Percentiles rank a stretch among this genome's conserved stretches.
phyloP scores from a whole-genome alignment of 2,888 invertebrate species.

The Sminthurides aquaticus region DNA sequence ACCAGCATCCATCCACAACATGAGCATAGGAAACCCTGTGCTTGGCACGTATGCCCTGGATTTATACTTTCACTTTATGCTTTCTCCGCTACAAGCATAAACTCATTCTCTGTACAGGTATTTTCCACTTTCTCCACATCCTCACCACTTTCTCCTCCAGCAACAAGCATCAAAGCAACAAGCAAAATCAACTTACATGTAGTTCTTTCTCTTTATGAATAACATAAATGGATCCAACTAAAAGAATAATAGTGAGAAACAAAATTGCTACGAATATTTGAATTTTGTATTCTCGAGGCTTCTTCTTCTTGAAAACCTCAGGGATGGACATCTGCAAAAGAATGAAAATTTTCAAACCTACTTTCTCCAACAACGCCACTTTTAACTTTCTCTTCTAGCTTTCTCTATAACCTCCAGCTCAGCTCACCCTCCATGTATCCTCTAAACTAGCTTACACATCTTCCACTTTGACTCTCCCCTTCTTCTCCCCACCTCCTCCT shows the following conservation, averaged over 20 bases:
- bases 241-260: conserved; percentile 70
- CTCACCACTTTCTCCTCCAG: no score
- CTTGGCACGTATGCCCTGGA: no score
- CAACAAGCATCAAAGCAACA: no score
- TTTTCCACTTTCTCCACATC: not conserved
- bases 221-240: conserved; percentile 75
- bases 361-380: not conserved
- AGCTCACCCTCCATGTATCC: not conserved
- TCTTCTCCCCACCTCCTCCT: not conserved
- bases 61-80: no score
- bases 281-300: conserved; percentile 67
- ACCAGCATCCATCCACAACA: no score
- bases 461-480: not conserved
- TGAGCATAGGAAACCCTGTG: no score
- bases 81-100: no score
- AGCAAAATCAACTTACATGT: conserved; percentile 51
- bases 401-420: not conserved
- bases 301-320: conserved; percentile 61
- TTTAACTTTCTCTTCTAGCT: not conserved
- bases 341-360: not conserved
- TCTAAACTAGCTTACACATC: not conserved
- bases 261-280: conserved; percentile 72
- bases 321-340: conserved; percentile 56
- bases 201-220: conserved; percentile 74
- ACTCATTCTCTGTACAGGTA: no score